Evolutionary conservation across 2,797 vertebrate species (phyloP).

Genomic region (Macroramphosus scolopax): DNA sequence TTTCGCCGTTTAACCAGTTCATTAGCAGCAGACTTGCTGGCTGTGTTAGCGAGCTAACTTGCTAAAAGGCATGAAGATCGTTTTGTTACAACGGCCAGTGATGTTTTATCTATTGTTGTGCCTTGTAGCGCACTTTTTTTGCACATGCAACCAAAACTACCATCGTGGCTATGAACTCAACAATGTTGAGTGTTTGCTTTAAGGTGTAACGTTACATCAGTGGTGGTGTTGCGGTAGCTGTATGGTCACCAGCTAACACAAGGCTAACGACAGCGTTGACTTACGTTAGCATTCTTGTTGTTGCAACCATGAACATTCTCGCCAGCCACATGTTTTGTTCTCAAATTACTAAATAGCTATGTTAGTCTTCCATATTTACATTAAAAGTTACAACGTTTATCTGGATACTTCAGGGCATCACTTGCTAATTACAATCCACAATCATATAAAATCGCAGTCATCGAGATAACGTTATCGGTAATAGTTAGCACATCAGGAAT

Average conservation of each 20-base stretch:
- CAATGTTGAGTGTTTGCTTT: neutral
- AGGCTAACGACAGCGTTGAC: constrained; percentile 33
- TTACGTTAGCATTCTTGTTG: constrained; percentile 7
- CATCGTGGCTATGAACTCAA: too few relatives aligned
- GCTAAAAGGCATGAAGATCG: constrained; percentile 19
- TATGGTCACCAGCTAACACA: constrained; percentile 20
- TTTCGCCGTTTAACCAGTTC: neutral
- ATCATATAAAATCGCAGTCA: too few relatives aligned
- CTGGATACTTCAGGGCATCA: too few relatives aligned
- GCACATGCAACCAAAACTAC: too few relatives aligned
- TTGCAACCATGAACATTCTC: constrained; percentile 14
- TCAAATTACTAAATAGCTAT: neutral
- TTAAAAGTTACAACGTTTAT: too few relatives aligned
- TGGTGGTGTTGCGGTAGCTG: constrained; percentile 13
- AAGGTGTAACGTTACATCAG: neutral
- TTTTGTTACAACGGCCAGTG: constrained; percentile 1
- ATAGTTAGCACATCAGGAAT: too few relatives aligned
- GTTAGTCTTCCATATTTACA: rapidly evolving
- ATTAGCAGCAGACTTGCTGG: constrained; percentile 28
- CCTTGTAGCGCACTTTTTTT: neutral
- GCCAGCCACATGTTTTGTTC: constrained; percentile 24
- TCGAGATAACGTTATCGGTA: too few relatives aligned
- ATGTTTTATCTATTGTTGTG: neutral
- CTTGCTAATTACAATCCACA: too few relatives aligned
- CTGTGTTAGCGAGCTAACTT: constrained; percentile 26